Evolutionary conservation across 1,140 invertebrate species (phyloP), one percentile per base, ranked within the genome.

Genomic region (Drosophila tsacasi): DNA sequence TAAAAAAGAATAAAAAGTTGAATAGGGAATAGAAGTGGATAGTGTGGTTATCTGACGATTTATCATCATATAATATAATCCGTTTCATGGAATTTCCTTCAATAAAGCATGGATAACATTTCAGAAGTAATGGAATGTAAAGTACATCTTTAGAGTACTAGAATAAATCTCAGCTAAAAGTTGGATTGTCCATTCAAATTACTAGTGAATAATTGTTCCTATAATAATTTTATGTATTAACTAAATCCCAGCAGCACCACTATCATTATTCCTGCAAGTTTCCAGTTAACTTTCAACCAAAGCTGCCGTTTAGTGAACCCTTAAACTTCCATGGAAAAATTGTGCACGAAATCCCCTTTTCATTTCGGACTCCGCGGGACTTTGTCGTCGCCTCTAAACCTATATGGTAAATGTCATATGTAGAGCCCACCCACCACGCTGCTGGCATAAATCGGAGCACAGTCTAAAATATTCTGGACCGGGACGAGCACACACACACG

Each of bases 381-480:
- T 54, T 63, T 44, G 55, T 68, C 59, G 23, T 19, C 35, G 30
- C 21, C 57, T 46, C 57, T 60, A 47, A 23, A 27, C 39, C 44
- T 17, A 37, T 19, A 23, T 42, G 37, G 19, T 42, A 30, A 61
- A 65, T 63, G 62, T 25, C 55, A 23, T 60, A 37, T 39, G 52
- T 17, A 23, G 8, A 27, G 35, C 6, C 59, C 64, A 27, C 64
- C 65, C 59, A 47, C 40, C 3, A 32, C 12, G 17, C 13, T 39
- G 47, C 15, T 19, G 35, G 27, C 46, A 52, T 69, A 52, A 67
- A 44, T 25, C 62, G 42, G 63, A 46, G 52, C 23, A 23, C 63
- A 13, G 37, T 65, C 30, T 54, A 67, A 67, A 67, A 71, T 67
- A 52, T 67, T 71, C 47, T 2, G 47, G 17, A 9, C 47, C 25